Base-by-base conservation (phyloP, 2,888 invertebrate genomes). In the Leptarthrus brevirostris region DNA sequence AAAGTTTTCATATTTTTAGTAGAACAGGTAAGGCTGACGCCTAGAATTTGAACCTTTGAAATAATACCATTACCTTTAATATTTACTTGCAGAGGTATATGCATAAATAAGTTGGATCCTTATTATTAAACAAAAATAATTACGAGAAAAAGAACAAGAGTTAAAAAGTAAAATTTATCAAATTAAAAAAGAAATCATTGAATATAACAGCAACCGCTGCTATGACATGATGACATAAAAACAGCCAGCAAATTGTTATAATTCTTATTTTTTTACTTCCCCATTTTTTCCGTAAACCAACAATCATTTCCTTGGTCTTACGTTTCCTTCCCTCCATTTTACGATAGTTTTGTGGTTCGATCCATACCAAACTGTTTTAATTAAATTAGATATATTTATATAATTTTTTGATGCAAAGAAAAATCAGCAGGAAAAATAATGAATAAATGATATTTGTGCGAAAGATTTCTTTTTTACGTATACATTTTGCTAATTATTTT, bases 101-200 rank as follows among this genome's bases (percentile, higher is more conserved):
- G 72, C 72, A 56, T 72, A 72, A 72, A 72, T 72, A 56, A 72
- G 56, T 72, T 72, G 72, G 72, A 72, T 69, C 69, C 52, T 52
- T 69, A 69, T 52, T 52, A 69, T 36, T 69, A 52, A 34, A 52
- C 26, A 49, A 52, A 52, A 52, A 69, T 44, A 52, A 30, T 44
- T 44, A 69, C 12, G 40, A 61, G n/a, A 61, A 12, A 61, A 61
- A n/a, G 52, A 69, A 69, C 69, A 69, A 26, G 47, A 66, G 47
- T 66, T 66, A 18, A 47, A 40, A 40, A 40, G 40, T 40, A 40
- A 66, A 66, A 47, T 44, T 66, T 47, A 47, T 47, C 44, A 47
- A 24, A 26, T 66, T 66, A 20, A 22, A 40, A 61, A 12, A 36
- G 56, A 58, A 58, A 40, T 16, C 26, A 34, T 26, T 30, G 36